Evolutionary conservation across 1,140 invertebrate species (phyloP).

Genomic region (Lerema accius): DNA sequence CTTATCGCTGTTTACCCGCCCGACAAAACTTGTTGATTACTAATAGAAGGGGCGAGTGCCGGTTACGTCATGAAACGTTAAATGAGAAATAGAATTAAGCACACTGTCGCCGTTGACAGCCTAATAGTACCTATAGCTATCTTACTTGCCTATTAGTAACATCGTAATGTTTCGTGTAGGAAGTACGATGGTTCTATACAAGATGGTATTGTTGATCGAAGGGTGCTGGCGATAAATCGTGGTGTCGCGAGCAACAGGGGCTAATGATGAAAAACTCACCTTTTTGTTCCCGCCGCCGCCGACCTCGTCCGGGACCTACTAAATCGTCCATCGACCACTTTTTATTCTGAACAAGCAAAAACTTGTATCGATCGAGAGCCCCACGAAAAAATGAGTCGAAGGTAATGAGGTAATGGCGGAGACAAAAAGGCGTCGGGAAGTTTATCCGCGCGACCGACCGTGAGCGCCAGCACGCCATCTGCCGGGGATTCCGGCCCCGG

Average conservation of each 20-base stretch:
- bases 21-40: no score
- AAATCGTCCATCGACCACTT: slow-evolving; percentile 20
- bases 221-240: neutral
- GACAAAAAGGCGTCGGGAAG: slow-evolving; percentile 15
- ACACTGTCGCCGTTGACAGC: no score
- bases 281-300: slow-evolving; percentile 22
- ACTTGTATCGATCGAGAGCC: slow-evolving; percentile 12
- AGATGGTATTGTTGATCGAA: no score
- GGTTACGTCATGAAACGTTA: no score
- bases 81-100: no score
- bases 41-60: no score
- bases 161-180: neutral
- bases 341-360: slow-evolving; percentile 18
- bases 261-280: slow-evolving; percentile 23
- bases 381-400: slow-evolving; percentile 4
- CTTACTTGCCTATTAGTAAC: no score
- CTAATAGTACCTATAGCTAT: no score
- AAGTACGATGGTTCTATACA: no score
- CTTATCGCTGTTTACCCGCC: no score
- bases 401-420: slow-evolving; percentile 20
- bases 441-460: neutral
- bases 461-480: neutral
- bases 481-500: no score
- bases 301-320: slow-evolving; percentile 22
- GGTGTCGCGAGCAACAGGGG: slow-evolving; percentile 1